These are phyloP conservation scores for Falco biarmicus DNA, from an alignment of 2,797 vertebrate species.

Conservation along the genomic window DNA sequence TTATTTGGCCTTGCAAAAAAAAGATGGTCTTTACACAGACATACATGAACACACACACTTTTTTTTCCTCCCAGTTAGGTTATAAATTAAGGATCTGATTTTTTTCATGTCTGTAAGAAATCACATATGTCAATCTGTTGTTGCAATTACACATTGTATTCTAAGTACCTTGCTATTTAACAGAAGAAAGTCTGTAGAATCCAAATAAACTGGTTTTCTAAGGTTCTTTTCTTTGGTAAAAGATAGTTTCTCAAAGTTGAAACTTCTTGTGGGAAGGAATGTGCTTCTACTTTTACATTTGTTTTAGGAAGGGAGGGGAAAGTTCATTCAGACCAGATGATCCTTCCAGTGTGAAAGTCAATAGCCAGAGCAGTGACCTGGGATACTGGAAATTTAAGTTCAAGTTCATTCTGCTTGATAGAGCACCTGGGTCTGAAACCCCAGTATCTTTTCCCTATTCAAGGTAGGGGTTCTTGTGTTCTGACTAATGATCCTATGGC, in stretches of 20 bases:
- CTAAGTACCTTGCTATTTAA: neutral
- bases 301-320: neutral
- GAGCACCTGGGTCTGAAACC: neutral
- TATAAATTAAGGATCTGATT: neutral
- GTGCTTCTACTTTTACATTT: neutral
- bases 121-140: neutral
- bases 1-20: neutral
- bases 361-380: neutral
- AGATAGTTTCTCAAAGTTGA: neutral
- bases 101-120: neutral
- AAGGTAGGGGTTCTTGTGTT: neutral
- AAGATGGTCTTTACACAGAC: neutral
- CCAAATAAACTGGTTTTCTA: neutral
- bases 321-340: neutral
- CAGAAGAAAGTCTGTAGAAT: neutral
- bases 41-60: accelerated
- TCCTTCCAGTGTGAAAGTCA: neutral
- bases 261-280: neutral
- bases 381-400: neutral
- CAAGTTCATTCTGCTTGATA: neutral
- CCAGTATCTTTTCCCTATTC: neutral
- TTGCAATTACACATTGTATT: neutral
- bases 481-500: neutral
- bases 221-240: neutral
- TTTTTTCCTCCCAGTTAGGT: neutral